Conservation (phyloP, 1,140 invertebrate species). For the Bombus confusus region DNA sequence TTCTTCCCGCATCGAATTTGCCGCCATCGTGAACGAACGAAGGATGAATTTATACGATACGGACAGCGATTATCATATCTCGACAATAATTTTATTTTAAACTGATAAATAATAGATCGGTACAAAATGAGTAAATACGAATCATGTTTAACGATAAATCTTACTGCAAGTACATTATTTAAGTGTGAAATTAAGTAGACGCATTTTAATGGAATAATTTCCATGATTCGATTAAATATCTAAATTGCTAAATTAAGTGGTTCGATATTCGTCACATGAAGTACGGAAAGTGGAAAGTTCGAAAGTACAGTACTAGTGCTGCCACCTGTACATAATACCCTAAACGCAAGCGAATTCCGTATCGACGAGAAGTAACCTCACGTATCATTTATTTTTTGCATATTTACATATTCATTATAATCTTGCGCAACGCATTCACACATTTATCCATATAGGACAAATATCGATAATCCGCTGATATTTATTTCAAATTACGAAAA, state of each 20-base stretch:
- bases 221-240: not conserved
- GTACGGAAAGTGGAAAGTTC: not conserved
- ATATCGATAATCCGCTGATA: not conserved
- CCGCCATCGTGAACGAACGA: not conserved
- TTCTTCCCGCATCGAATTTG: not conserved
- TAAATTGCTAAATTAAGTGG: slow-evolving; percentile 25
- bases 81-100: slow-evolving; percentile 24
- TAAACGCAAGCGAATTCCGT: slow-evolving; percentile 1
- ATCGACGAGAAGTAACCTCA: slow-evolving; percentile 29
- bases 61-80: not conserved
- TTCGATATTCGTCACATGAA: not conserved
- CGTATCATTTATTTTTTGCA: not conserved
- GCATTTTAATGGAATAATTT: not conserved
- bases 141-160: not conserved
- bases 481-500: slow-evolving; percentile 47
- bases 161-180: not conserved
- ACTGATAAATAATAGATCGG: not conserved
- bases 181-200: not conserved
- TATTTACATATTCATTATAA: too few species aligned
- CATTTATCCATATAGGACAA: too few species aligned
- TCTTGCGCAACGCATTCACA: not conserved
- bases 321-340: slow-evolving; percentile 24
- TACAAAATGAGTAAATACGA: not conserved
- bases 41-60: not conserved
- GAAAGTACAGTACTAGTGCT: not conserved